Base-by-base conservation (phyloP, 1,140 invertebrate genomes). In the Drosophila lowei region DNA sequence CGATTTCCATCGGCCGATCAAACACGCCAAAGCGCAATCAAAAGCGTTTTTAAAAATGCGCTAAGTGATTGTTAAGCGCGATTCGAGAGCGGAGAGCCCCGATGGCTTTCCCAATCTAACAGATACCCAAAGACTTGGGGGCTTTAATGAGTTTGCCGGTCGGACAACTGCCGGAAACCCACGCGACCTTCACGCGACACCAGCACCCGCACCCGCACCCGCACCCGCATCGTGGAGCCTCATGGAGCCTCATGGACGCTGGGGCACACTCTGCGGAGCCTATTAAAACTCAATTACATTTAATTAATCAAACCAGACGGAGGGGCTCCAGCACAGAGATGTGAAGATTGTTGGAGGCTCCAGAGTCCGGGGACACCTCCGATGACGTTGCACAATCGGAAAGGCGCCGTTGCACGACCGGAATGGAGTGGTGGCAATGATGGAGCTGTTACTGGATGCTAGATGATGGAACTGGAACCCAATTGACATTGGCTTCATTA, bases 21-120 rank as follows among this genome's bases (percentile, higher is more conserved):
- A 63, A 67, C 81, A 88, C 78, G 74, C 77, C 70, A 88, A 88
- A 81, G 77, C 74, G 83, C 77, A 86, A 86, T 86, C 81, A 86
- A 86, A 86, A 81, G 77, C 83, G 83, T 88, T 86, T 86, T 86
- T 81, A 86, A 86, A 88, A 86, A 86, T 83, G 83, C 83, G 83
- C 83, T 86, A 86, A 86, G 83, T 86, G 83, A 86, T 86, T 86
- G 83, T 86, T 86, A 81, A 79, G 74, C 78, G 64, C 57, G 71
- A 62, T 28, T 46, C 8, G 42, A 50, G 30, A 25, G 28, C 64
- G 25, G 2, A 9, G 3, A 30, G 44, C 56, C 57, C 43, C 61
- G 50, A 59, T 46, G 66, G 48, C 66, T 61, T 61, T 48, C 56
- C 55, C 66, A 71, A 72, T 73, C 53, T 0, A 25, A 71, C 34